Evolutionary conservation across 2,113 vertebrate species (phyloP).

Genomic region (Mesembrinibis cayennensis): DNA sequence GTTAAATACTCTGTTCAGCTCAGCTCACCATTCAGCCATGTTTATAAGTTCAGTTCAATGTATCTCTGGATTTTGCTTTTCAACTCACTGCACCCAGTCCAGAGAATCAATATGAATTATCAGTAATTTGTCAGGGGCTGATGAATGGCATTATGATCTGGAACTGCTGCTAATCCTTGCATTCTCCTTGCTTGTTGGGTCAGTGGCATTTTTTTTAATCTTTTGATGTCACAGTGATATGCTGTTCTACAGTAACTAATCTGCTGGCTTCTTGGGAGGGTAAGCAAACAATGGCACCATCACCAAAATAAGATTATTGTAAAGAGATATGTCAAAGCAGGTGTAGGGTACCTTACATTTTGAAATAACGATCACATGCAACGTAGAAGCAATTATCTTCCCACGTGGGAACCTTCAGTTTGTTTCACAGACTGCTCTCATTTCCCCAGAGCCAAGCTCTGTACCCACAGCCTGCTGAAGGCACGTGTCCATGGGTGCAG

Average conservation of each 20-base stretch:
- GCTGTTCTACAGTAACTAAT: not conserved
- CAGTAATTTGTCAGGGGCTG: constrained; percentile 42
- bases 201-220: not conserved
- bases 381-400: rapidly evolving
- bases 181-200: not conserved
- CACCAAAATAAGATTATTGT: not conserved
- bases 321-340: not conserved
- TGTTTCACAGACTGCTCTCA: rapidly evolving
- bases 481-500: not conserved
- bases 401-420: rapidly evolving
- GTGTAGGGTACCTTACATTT: not conserved
- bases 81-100: not conserved
- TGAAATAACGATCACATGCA: not conserved
- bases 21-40: not conserved
- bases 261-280: not conserved
- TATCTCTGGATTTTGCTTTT: not conserved
- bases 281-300: not conserved
- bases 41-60: not conserved
- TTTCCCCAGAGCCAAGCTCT: not conserved
- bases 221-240: not conserved
- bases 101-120: constrained; percentile 43
- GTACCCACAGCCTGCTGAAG: too few species aligned
- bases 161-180: not conserved
- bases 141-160: not conserved
- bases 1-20: not conserved